These are phyloP conservation scores for Acanthiza pusilla DNA, from an alignment of 2,797 vertebrate species.

Conservation along the genomic window DNA sequence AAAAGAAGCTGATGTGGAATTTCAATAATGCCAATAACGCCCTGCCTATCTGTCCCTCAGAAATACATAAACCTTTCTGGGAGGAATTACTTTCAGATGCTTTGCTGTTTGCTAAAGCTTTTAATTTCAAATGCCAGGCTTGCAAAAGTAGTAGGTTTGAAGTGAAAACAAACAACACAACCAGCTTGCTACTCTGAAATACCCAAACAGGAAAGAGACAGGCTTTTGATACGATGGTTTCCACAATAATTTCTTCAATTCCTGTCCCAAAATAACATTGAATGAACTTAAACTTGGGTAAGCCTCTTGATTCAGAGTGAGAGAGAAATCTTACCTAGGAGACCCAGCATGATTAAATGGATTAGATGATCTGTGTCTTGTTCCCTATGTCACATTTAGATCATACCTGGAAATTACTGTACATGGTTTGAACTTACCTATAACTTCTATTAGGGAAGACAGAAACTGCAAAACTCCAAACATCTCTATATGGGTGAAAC, in stretches of 20 bases:
- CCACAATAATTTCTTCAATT: not conserved
- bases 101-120: not conserved
- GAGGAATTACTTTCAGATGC: not conserved
- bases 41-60: not conserved
- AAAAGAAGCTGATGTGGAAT: conserved; percentile 23
- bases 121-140: not conserved
- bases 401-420: conserved; percentile 5
- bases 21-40: not conserved
- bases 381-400: not conserved
- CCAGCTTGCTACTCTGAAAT: conserved; percentile 1
- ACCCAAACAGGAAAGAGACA: not conserved
- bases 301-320: not conserved
- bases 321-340: conserved; percentile 6
- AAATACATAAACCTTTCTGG: not conserved
- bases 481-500: not conserved
- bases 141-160: not conserved
- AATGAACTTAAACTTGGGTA: not conserved
- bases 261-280: not conserved
- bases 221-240: not conserved
- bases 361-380: not conserved
- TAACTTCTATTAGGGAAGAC: not conserved
- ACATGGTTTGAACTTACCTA: not conserved
- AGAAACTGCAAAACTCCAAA: conserved; percentile 3
- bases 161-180: not conserved
- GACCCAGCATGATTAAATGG: not conserved